phyloP scores from a whole-genome alignment of 2,888 invertebrate species.

The Drosophila maculinotata region DNA sequence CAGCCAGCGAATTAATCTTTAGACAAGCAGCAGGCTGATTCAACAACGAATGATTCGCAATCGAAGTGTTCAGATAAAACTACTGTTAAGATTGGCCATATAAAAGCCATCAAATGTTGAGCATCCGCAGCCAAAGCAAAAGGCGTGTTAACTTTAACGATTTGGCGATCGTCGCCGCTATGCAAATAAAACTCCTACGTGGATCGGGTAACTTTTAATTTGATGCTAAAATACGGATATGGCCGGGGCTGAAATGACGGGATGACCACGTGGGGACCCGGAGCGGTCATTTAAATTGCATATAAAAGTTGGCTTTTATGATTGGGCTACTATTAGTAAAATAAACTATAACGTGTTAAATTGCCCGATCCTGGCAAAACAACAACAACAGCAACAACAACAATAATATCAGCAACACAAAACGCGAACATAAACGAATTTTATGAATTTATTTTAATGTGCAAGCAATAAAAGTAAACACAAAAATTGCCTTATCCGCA shows the following conservation, averaged over 20 bases:
- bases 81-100: slow-evolving; percentile 61
- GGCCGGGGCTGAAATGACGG: background rate
- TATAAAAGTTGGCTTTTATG: slow-evolving; percentile 75
- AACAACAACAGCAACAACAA: slow-evolving; percentile 16
- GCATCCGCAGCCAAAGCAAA: slow-evolving; percentile 9
- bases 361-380: slow-evolving; percentile 41
- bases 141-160: slow-evolving; percentile 38
- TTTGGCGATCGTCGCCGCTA: slow-evolving; percentile 20
- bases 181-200: slow-evolving; percentile 23
- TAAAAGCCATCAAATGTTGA: slow-evolving; percentile 45
- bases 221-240: slow-evolving; percentile 71
- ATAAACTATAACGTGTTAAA: slow-evolving; percentile 75
- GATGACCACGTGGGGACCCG: slow-evolving; percentile 20
- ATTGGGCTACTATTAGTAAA: slow-evolving; percentile 71
- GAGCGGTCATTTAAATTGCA: slow-evolving; percentile 69
- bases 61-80: slow-evolving; percentile 55
- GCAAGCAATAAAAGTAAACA: slow-evolving; percentile 21
- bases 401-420: slow-evolving; percentile 16
- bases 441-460: slow-evolving; percentile 53
- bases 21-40: background rate
- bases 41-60: slow-evolving; percentile 46
- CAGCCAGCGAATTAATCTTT: background rate
- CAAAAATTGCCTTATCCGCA: slow-evolving; percentile 1
- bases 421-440: slow-evolving; percentile 30
- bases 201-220: slow-evolving; percentile 60